Base-by-base conservation (phyloP, 1,140 invertebrate genomes). In the Temnothorax nylanderi region DNA sequence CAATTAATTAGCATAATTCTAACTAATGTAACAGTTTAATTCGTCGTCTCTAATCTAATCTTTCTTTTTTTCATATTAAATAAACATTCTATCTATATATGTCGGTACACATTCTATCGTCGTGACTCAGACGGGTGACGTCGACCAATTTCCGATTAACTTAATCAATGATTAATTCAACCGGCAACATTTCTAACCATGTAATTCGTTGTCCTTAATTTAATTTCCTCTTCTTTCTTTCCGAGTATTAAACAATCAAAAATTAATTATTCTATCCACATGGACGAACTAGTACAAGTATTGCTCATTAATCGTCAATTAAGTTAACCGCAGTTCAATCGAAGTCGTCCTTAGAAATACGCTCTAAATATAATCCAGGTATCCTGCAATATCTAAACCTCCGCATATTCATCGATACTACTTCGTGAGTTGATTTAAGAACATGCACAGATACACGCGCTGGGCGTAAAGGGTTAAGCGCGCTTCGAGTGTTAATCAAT, bases 401-500 rank as follows among this genome's bases (percentile, higher is more conserved):
- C 80, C 49, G 60, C 26, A 13, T 84, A 41, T 26, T 0, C 41
- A 62, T 21, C 16, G 8, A 16, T 75, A 51, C 81, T 56, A 56
- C 10, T 44, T 80, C 34, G 18, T 21, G 26, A 13, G 3, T 67
- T 67, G 16, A 62, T 67, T 80, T 72, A 72, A 67, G 5, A 58
- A 58, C 13, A 37, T 37, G 7, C 16, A 32, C 1, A 37, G 18
- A 32, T 21, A n/a, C 0, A 21, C 5, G 32, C 4, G 32, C 4
- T 54, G 7, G 32, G 47, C 16, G 10, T 21, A 82, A 72, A 56
- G 34, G 37, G 21, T 72, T 72, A 32, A 58, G 16, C 16, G 18
- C 16, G 26, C 4, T 37, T 84, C 32, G 21, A 84, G n/a, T 21
- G 49, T 71, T 81, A 71, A 81, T 72, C 18, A 69, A 84, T 44